Evolutionary conservation across 2,113 vertebrate species (phyloP).

Genomic region (Pteronura brasiliensis): DNA sequence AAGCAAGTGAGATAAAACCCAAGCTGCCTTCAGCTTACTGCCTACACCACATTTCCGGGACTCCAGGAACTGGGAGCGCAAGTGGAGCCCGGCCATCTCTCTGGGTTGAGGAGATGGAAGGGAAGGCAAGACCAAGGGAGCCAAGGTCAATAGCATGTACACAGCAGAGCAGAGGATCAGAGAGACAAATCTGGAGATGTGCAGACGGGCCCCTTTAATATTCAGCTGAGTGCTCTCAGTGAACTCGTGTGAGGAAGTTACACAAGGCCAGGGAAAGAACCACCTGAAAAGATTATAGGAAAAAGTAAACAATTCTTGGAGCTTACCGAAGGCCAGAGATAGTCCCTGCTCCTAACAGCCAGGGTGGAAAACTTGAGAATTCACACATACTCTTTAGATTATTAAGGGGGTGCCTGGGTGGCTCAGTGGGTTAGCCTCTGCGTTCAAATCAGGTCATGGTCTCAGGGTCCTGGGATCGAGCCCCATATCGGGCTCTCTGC

Average conservation of each 20-base stretch:
- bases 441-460: too few relatives aligned
- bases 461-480: too few relatives aligned
- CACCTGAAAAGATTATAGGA: neutral
- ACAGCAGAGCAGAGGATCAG: neutral
- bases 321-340: neutral
- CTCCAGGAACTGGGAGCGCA: neutral
- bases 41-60: too few relatives aligned
- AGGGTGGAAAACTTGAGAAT: neutral
- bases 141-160: neutral
- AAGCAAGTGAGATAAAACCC: neutral
- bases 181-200: neutral
- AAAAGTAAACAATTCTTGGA: neutral
- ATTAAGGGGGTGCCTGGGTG: neutral
- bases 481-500: too few relatives aligned
- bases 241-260: neutral
- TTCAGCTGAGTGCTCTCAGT: neutral
- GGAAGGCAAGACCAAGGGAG: neutral
- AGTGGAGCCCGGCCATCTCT: neutral
- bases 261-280: neutral
- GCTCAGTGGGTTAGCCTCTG: too few relatives aligned
- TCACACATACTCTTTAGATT: neutral
- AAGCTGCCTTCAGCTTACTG: neutral
- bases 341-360: neutral
- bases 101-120: neutral
- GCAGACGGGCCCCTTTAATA: neutral